These are phyloP conservation scores for Oreochromis tanganicae DNA, from an alignment of 2,113 vertebrate species.

Conservation along the genomic window DNA sequence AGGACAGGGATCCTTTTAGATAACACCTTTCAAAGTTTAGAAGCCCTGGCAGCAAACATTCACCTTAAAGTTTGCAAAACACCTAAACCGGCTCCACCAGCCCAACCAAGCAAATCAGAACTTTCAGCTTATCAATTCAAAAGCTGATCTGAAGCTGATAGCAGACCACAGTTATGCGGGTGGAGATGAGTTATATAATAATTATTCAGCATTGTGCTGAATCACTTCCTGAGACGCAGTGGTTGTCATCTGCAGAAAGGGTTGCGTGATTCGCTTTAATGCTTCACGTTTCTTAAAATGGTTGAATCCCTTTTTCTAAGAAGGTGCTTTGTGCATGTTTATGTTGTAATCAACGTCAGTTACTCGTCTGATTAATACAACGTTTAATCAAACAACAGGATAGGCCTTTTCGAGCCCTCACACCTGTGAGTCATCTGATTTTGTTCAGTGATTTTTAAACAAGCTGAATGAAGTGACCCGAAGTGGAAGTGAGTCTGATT, in stretches of 20 bases:
- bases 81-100: neutral
- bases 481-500: neutral
- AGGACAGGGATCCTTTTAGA: neutral
- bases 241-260: neutral
- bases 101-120: neutral
- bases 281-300: neutral
- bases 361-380: neutral
- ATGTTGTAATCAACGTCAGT: neutral
- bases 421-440: neutral
- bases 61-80: neutral
- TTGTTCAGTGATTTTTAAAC: neutral
- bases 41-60: neutral
- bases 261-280: neutral
- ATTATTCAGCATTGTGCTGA: neutral
- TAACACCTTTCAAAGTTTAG: neutral
- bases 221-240: neutral
- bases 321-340: neutral
- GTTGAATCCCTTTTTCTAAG: neutral
- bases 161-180: neutral
- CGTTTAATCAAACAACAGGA: neutral
- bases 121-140: neutral
- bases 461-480: neutral
- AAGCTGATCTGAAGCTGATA: neutral
- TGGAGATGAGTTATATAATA: neutral
- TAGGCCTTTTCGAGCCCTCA: neutral